Evolutionary conservation across 1,140 invertebrate genomes (phyloP).

Genomic region (Lanistes nyassanus): DNA sequence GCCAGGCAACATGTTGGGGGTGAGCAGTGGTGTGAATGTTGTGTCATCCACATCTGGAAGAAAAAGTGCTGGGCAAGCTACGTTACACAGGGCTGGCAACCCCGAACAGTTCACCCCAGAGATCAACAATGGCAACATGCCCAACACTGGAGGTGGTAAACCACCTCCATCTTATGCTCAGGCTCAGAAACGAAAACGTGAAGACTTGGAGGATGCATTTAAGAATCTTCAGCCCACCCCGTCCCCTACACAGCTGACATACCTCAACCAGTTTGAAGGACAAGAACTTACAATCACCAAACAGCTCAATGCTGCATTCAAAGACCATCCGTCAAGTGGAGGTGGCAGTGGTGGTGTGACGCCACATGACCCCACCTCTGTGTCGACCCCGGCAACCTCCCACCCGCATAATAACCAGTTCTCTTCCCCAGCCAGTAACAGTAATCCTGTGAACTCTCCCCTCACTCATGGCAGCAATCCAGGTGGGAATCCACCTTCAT

Average conservation of each 20-base stretch:
- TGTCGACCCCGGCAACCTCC: constrained; percentile 30
- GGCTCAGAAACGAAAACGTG: constrained; percentile 61
- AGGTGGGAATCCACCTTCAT: constrained; percentile 43
- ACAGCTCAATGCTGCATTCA: constrained; percentile 80
- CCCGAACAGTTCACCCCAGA: constrained; percentile 63
- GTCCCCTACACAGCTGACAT: constrained; percentile 95
- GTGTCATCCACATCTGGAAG: constrained; percentile 20
- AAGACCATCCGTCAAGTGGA: constrained; percentile 39
- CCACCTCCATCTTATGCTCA: constrained; percentile 65
- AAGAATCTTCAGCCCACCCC: constrained; percentile 93
- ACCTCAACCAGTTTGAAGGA: constrained; percentile 94
- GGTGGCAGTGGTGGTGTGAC: constrained; percentile 14
- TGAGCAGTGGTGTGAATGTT: constrained; percentile 6
- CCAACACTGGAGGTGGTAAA: constrained; percentile 49
- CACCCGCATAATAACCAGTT: constrained; percentile 19
- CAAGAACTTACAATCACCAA: constrained; percentile 97
- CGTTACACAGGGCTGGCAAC: constrained; percentile 60
- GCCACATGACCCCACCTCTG: constrained; percentile 31
- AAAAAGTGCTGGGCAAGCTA: constrained; percentile 21
- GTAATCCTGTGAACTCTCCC: constrained; percentile 29
- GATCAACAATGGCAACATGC: constrained; percentile 34
- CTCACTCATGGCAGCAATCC: constrained; percentile 16
- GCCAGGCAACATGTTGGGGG: constrained; percentile 35
- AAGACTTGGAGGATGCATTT: constrained; percentile 61
- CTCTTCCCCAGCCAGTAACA: constrained; percentile 25